These are phyloP conservation scores for Thereva unica DNA, from an alignment of 2,888 invertebrate species.

Conservation along the genomic window DNA sequence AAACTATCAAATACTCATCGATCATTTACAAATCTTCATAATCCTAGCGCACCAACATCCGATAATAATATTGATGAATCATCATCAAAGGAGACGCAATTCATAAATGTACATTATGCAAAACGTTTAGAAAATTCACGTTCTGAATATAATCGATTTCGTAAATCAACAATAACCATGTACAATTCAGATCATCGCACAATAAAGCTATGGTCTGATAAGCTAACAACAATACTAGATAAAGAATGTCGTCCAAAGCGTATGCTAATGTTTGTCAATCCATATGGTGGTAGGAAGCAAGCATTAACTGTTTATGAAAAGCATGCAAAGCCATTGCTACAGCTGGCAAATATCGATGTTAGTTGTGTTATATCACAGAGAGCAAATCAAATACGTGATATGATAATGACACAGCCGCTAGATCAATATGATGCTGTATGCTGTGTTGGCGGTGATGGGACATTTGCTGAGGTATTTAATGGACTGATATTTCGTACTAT, in stretches of 20 bases:
- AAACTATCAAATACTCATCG: neutral
- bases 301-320: slow-evolving; percentile 75
- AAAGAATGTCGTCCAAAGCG: slow-evolving; percentile 65
- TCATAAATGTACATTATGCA: slow-evolving; percentile 66
- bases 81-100: slow-evolving; percentile 57
- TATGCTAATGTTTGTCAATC: slow-evolving; percentile 80
- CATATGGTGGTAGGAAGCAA: slow-evolving; percentile 77
- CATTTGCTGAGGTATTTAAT: slow-evolving; percentile 79
- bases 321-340: slow-evolving; percentile 69
- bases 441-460: slow-evolving; percentile 86
- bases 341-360: slow-evolving; percentile 68
- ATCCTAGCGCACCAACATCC: slow-evolving; percentile 5
- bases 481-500: slow-evolving; percentile 67
- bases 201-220: slow-evolving; percentile 67
- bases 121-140: slow-evolving; percentile 53
- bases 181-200: slow-evolving; percentile 65
- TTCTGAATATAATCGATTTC: slow-evolving; percentile 64
- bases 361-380: slow-evolving; percentile 72
- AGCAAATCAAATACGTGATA: slow-evolving; percentile 76
- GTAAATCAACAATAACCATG: slow-evolving; percentile 62
- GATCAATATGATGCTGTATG: slow-evolving; percentile 71
- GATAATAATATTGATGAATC: slow-evolving; percentile 53
- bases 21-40: slow-evolving; percentile 8
- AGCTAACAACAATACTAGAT: slow-evolving; percentile 58
- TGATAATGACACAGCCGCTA: slow-evolving; percentile 62